These are phyloP conservation scores for Origma solitaria DNA, from an alignment of 2,113 vertebrate genomes.

Conservation along the genomic window DNA sequence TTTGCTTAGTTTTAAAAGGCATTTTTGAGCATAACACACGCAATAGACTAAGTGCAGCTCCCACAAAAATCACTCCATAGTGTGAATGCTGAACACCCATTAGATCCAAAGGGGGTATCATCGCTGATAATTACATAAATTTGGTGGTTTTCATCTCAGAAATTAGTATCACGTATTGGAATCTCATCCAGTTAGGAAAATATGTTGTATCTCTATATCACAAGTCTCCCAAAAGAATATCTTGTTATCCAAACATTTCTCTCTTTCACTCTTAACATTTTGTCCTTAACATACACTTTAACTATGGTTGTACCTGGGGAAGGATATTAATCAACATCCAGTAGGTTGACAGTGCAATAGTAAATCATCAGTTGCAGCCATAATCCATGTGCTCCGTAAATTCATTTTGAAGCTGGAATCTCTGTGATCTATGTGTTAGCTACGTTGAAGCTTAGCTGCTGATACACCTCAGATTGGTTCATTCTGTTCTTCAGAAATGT, in stretches of 20 bases:
- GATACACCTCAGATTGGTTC: background rate
- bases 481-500: conserved; percentile 15
- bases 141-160: background rate
- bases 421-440: conserved; percentile 49
- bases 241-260: background rate
- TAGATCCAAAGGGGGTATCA: background rate
- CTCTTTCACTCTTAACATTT: background rate
- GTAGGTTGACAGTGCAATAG: background rate
- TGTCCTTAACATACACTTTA: background rate
- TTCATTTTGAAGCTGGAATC: conserved; percentile 39
- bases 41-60: background rate
- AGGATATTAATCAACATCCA: conserved; percentile 30
- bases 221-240: background rate
- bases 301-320: background rate
- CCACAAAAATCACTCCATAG: background rate
- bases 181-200: background rate
- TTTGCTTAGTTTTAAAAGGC: background rate
- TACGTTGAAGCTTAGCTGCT: conserved; percentile 32
- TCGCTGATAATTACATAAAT: background rate
- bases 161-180: background rate
- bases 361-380: conserved; percentile 42
- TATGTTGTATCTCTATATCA: background rate
- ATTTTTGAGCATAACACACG: background rate
- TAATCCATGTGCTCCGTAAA: conserved; percentile 40
- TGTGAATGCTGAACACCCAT: background rate